Percentiles rank a stretch among this genome's conserved stretches.
phyloP scores from a whole-genome alignment of 2,797 vertebrate genomes.

The Lepilemur ruficaudatus region DNA sequence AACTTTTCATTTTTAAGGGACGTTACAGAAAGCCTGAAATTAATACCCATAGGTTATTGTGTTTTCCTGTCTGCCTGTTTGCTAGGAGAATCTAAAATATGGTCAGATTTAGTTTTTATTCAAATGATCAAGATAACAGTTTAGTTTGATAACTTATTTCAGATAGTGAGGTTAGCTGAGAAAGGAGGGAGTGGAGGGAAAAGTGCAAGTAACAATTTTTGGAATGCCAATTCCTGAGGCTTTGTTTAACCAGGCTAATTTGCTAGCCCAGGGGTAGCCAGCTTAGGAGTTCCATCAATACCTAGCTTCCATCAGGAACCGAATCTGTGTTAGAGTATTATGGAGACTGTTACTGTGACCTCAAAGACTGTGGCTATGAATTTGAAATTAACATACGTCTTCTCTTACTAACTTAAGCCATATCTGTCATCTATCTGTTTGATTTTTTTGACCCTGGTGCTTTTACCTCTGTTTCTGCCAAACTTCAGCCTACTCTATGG shows the following conservation, averaged over 20 bases:
- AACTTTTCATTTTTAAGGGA: conserved; percentile 50
- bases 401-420: conserved; percentile 82
- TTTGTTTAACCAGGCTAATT: conserved; percentile 41
- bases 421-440: conserved; percentile 78
- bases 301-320: conserved; percentile 73
- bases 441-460: conserved; percentile 80
- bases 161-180: conserved; percentile 22
- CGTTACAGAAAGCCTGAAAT: conserved; percentile 32
- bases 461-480: conserved; percentile 85
- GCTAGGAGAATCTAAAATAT: conserved; percentile 37
- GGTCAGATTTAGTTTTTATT: conserved; percentile 52
- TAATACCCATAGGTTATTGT: not conserved
- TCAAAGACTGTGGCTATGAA: conserved; percentile 76
- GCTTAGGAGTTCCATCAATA: not conserved
- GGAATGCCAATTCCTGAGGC: conserved; percentile 49
- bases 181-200: not conserved
- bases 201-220: conserved; percentile 23
- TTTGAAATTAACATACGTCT: conserved; percentile 73
- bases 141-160: conserved; percentile 77
- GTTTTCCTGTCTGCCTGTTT: conserved; percentile 42
- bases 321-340: conserved; percentile 67
- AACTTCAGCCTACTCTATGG: conserved; percentile 79
- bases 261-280: not conserved
- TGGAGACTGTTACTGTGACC: conserved; percentile 74
- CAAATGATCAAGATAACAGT: conserved; percentile 34